Evolutionary conservation across 2,113 vertebrate species (phyloP), one percentile per base, ranked within the genome.

Genomic region (Ivindomyrus marchei): DNA sequence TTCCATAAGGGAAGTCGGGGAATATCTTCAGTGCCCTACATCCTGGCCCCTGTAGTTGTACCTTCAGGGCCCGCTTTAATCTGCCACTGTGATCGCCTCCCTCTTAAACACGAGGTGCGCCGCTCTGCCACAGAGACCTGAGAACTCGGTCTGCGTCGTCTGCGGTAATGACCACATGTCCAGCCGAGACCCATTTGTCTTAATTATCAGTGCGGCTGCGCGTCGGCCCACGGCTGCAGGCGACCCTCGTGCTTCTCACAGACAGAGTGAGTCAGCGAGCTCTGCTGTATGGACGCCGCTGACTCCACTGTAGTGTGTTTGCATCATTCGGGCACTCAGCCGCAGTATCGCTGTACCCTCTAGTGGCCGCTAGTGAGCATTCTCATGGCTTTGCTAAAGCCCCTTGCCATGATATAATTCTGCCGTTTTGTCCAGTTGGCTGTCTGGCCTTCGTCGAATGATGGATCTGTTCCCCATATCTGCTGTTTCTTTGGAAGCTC

Each of bases 1-100:
- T 95, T 95, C 95, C 94, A 95, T 92, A 93, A 93, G 94, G 94
- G 95, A 96, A 94, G 93, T 94, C 47, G 47, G 92, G 95, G 95
- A 96, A 95, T 96, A 93, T 94, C 91, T 94, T 93, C 92, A 85
- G 92, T 93, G 92, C 19, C 86, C 90, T 85, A 92, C 94, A 94
- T 95, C 94, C 94, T 95, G 94, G 92, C 92, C 89, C 90, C 27
- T 89, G 77, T 89, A 36, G 88, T 45, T 31, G 15, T 89, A 27
- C 74, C 88, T 13, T 39, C 1, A 6, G 74, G 88, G 39, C 4
- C 49, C 7, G 1, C 70, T 84, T 36, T 84, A 56, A 89, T 89
- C 70, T 56, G 27, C 47, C 31, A 10, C 10, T 53, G 49, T 1
- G 21, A 89, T 56, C 74, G 3, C 66, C 47, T 50, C 88, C 70